These are phyloP conservation scores for Goniozus legneri DNA, from an alignment of 1,140 invertebrate species.

Conservation along the genomic window DNA sequence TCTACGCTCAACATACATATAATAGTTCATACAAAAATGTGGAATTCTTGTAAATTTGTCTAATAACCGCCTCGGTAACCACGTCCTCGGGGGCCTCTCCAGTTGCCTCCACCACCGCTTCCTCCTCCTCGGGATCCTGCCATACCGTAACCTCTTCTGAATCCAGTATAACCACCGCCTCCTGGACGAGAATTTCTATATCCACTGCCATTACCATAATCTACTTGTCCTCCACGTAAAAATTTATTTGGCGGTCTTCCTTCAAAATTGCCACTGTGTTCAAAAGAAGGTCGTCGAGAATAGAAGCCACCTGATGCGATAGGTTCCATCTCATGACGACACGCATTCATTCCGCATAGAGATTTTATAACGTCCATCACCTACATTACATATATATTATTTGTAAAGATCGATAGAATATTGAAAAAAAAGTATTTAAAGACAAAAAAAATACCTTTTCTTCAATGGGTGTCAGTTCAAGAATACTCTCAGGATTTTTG, in stretches of 20 bases:
- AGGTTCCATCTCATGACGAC: slow-evolving; percentile 65
- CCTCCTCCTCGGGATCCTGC: slow-evolving; percentile 12
- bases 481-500: slow-evolving; percentile 70
- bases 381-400: slow-evolving; percentile 36
- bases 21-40: too few species aligned
- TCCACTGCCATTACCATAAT: slow-evolving; percentile 2
- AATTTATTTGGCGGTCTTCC: slow-evolving; percentile 20
- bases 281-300: slow-evolving; percentile 50
- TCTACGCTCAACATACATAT: too few species aligned
- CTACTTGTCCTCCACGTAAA: slow-evolving; percentile 12
- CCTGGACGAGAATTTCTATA: slow-evolving; percentile 11
- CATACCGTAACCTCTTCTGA: slow-evolving; percentile 4
- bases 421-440: neutral
- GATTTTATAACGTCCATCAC: slow-evolving; percentile 63
- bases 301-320: slow-evolving; percentile 43
- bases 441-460: slow-evolving; percentile 49
- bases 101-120: neutral
- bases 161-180: slow-evolving; percentile 14
- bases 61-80: too few species aligned
- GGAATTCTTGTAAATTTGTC: too few species aligned
- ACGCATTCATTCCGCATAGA: slow-evolving; percentile 70
- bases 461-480: slow-evolving; percentile 57
- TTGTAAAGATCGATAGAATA: too few species aligned
- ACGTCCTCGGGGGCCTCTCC: too few species aligned
- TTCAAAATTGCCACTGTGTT: slow-evolving; percentile 26